Evolutionary conservation across 2,888 invertebrate genomes (phyloP), one percentile per base, ranked within the genome.

Genomic region (Tachina lurida): DNA sequence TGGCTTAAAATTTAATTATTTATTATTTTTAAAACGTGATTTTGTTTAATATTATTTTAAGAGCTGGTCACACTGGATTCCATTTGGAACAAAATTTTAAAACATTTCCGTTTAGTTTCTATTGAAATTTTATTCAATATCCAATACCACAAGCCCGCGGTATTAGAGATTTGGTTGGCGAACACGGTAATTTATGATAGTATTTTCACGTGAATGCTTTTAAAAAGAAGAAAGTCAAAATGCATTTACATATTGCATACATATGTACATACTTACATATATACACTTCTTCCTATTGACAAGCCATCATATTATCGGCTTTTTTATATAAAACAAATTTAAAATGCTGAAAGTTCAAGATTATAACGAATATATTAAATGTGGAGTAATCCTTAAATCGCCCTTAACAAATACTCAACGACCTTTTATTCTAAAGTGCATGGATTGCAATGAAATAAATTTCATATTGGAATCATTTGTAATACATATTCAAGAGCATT

Each of bases 321-420:
- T 41, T 54, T 56, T 56, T 63, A 2, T 45, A 31, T 12, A 39
- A 60, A 62, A 41, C 43, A 60, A 49, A 41, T 58, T 10, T 19
- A 31, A 45, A 63, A 47, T 63, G 19, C n/a, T 63, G 17, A 54
- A 68, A 62, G 52, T 75, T 68, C 73, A 58, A 5, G 85, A 85
- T 62, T 85, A 75, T 58, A 41, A 31, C 17, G 70, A 17, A 10
- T 85, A 85, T 17, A 78, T 85, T 22, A 85, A 82, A 65, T 85
- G 85, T 67, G 85, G 85, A 5, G 85, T 82, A 82, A 75, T 85
- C n/a, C 19, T 85, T 17, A 78, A 75, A 60, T 78, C 82, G 2
- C 82, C 85, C 2, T 22, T 73, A 15, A 43, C 60, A 8, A 71
- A 67, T 68, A 79, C 56, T 73, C 52, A 79, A 62, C 15, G 76